Conservation (phyloP, 2,888 invertebrate species). For the Acronicta aceris region DNA sequence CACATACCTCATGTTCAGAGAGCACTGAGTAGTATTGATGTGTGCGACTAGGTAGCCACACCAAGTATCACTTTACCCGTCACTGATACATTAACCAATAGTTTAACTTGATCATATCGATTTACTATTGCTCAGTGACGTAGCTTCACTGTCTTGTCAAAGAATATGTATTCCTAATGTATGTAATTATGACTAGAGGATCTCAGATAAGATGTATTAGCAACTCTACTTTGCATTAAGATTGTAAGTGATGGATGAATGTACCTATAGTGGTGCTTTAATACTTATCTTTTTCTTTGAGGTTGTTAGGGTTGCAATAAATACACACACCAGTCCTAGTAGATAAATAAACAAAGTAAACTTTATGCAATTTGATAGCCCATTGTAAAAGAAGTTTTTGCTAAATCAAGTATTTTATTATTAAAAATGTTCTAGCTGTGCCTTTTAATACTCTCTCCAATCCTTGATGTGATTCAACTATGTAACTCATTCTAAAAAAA, state of each 20-base stretch:
- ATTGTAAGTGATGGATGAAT: slow-evolving; percentile 38
- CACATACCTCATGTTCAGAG: slow-evolving; percentile 60
- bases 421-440: too few species aligned
- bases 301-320: background rate
- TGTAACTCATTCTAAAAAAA: too few species aligned
- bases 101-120: slow-evolving; percentile 83
- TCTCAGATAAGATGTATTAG: slow-evolving; percentile 20
- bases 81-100: slow-evolving; percentile 87
- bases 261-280: slow-evolving; percentile 4
- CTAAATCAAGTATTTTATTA: too few species aligned
- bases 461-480: too few species aligned
- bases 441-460: too few species aligned
- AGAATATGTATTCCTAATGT: slow-evolving; percentile 38
- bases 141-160: slow-evolving; percentile 71
- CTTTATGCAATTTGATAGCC: too few species aligned
- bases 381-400: too few species aligned
- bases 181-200: slow-evolving; percentile 38
- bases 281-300: slow-evolving; percentile 13
- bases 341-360: too few species aligned
- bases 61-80: slow-evolving; percentile 77
- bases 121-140: slow-evolving; percentile 76
- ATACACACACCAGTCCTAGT: background rate
- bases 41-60: slow-evolving; percentile 78
- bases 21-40: slow-evolving; percentile 53
- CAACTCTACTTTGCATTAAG: slow-evolving; percentile 33